Percentiles rank a stretch among this genome's conserved stretches.
phyloP scores from a whole-genome alignment of 2,888 invertebrate species.

The Marasmarcha lunaedactyla region DNA sequence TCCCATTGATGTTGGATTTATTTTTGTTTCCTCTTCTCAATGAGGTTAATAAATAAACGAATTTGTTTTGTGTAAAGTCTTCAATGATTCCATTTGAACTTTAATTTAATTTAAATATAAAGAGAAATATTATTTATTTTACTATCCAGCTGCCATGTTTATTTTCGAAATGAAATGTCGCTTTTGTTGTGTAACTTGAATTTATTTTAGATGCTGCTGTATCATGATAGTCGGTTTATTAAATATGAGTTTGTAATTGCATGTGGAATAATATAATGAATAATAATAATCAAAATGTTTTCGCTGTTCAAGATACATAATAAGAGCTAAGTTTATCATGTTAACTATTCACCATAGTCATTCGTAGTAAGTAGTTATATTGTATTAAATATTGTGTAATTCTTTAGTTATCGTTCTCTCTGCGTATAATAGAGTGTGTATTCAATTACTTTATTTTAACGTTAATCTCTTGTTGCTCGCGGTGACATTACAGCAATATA shows the following conservation, averaged over 20 bases:
- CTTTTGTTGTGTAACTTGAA: constrained; percentile 49
- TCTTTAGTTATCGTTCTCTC: constrained; percentile 36
- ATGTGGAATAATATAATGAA: constrained; percentile 6
- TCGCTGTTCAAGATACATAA: constrained; percentile 40
- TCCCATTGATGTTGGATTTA: not conserved
- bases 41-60: not conserved
- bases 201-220: constrained; percentile 6
- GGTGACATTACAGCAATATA: no score
- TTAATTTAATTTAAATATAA: constrained; percentile 5
- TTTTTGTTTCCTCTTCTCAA: not conserved
- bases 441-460: no score
- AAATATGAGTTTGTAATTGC: no score
- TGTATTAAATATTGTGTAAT: constrained; percentile 29
- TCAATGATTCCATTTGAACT: not conserved
- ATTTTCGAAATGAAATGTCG: constrained; percentile 26
- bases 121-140: constrained; percentile 27
- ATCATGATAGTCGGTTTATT: no score
- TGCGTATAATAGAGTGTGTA: not conserved
- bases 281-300: constrained; percentile 11
- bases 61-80: no score
- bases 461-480: no score
- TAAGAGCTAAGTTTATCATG: constrained; percentile 37
- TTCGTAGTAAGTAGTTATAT: constrained; percentile 35
- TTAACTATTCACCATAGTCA: constrained; percentile 40
- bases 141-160: constrained; percentile 54